Conservation (phyloP, 1,140 invertebrate species). For the Cydia splendana region DNA sequence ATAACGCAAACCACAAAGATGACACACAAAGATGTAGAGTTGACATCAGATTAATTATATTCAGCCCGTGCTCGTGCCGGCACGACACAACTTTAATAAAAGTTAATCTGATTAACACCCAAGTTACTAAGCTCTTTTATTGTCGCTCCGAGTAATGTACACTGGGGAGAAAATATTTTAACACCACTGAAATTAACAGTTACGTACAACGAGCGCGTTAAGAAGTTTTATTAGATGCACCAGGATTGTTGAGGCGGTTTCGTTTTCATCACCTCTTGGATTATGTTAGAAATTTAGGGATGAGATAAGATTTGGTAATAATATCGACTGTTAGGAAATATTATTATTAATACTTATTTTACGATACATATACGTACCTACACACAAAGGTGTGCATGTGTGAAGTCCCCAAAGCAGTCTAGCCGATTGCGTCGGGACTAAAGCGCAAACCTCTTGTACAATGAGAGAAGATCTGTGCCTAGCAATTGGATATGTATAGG, state of each 20-base stretch:
- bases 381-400: too few relatives aligned
- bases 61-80: constrained; percentile 35
- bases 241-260: not conserved
- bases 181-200: constrained; percentile 30
- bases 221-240: constrained; percentile 25
- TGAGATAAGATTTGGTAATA: not conserved
- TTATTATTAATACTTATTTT: too few relatives aligned
- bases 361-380: too few relatives aligned
- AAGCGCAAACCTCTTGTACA: too few relatives aligned
- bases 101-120: constrained; percentile 57
- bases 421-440: too few relatives aligned
- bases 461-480: too few relatives aligned
- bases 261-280: not conserved
- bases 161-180: constrained; percentile 40
- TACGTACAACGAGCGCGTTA: constrained; percentile 21
- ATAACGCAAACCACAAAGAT: constrained; percentile 3
- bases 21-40: constrained; percentile 23
- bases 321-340: not conserved
- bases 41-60: constrained; percentile 37
- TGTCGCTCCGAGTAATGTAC: constrained; percentile 39
- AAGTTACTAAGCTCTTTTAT: constrained; percentile 51
- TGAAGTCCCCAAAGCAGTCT: too few relatives aligned
- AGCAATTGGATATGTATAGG: too few relatives aligned
- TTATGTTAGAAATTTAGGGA: not conserved
- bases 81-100: constrained; percentile 54